Conservation (phyloP, 2,113 vertebrate species). For the Cynopterus brachyotis region DNA sequence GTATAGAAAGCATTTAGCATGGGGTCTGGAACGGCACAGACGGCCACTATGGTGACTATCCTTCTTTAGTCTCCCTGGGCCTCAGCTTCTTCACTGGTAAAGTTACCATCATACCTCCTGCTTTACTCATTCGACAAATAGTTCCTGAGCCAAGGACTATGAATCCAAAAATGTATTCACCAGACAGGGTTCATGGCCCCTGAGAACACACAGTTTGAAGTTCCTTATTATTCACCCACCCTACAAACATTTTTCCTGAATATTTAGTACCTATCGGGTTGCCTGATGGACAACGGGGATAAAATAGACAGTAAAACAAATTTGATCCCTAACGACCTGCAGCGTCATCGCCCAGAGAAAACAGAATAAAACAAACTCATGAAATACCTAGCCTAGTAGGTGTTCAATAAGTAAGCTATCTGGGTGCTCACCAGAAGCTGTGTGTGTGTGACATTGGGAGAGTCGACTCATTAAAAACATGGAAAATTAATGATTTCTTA, state of each 20-base stretch:
- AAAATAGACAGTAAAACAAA: not conserved
- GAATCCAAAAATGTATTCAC: not conserved
- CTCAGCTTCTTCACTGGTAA: not conserved
- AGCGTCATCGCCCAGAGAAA: not conserved
- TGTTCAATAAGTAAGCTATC: not conserved
- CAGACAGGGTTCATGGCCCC: not conserved
- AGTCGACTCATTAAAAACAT: not conserved
- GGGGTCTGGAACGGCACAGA: not conserved
- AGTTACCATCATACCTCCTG: not conserved
- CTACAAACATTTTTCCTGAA: not conserved
- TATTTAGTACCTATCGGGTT: not conserved
- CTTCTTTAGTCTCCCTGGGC: not conserved
- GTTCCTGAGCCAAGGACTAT: not conserved
- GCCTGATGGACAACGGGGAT: not conserved
- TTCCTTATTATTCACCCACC: not conserved
- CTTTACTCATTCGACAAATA: slow-evolving; percentile 29
- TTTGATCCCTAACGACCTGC: too few species aligned
- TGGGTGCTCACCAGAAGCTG: not conserved
- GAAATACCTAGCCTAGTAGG: not conserved
- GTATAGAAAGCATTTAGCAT: not conserved
- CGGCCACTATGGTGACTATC: not conserved
- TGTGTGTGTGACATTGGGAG: not conserved
- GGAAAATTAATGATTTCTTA: not conserved
- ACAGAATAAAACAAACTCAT: not conserved
- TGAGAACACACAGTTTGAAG: not conserved